Conservation (phyloP, 2,797 vertebrate species). For the Poliocrania exsul region DNA sequence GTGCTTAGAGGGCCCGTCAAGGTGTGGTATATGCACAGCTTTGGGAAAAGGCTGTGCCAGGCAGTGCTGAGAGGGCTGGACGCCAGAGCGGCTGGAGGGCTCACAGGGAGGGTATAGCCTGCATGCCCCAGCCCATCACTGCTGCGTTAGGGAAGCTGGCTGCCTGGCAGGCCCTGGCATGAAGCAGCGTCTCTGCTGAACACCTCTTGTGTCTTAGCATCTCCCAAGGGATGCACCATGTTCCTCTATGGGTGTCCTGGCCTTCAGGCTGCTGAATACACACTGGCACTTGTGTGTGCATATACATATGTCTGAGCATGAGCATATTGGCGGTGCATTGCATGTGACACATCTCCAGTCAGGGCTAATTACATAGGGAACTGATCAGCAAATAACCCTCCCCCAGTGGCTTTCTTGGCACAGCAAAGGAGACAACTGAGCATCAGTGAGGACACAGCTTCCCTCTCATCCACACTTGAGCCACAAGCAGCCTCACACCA, state of each 20-base stretch:
- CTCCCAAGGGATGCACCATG: background rate
- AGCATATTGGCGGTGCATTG: background rate
- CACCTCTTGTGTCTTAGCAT: background rate
- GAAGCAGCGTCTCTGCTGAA: constrained; percentile 9
- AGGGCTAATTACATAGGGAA: background rate
- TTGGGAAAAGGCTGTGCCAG: background rate
- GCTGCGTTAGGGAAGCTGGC: background rate
- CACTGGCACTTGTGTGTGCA: background rate
- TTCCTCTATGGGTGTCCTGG: background rate
- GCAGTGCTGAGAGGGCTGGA: background rate
- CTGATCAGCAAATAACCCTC: background rate
- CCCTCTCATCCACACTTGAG: background rate
- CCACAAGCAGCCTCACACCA: background rate
- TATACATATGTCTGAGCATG: background rate
- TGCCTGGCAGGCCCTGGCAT: constrained; percentile 27
- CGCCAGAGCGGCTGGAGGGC: background rate
- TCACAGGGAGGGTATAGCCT: background rate
- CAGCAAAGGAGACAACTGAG: background rate
- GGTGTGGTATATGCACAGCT: background rate
- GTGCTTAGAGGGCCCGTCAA: background rate
- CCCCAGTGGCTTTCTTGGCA: background rate
- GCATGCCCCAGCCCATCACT: constrained; percentile 31
- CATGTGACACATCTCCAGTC: background rate
- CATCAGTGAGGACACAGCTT: background rate
- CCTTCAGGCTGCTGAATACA: background rate